Evolutionary conservation across 2,797 vertebrate genomes (phyloP).

Genomic region (Scleropages formosus): DNA sequence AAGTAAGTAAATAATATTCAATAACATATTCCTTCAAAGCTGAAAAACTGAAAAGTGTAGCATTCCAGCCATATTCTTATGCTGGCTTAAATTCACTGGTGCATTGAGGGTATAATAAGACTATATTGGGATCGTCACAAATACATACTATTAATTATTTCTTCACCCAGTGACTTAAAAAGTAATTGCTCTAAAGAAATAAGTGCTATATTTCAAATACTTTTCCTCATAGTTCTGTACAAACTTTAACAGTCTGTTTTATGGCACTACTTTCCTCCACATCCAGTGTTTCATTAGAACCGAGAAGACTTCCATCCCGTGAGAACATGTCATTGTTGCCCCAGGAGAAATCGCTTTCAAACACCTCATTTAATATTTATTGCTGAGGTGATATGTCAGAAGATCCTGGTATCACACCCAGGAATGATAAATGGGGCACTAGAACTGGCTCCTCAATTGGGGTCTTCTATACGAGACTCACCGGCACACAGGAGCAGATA

Average conservation of each 20-base stretch:
- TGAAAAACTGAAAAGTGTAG: too few species aligned
- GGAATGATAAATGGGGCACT: slow-evolving; percentile 1
- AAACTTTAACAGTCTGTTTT: not conserved
- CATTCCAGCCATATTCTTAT: too few species aligned
- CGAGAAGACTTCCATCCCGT: not conserved
- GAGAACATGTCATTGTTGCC: slow-evolving; percentile 19
- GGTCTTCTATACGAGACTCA: not conserved
- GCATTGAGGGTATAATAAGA: too few species aligned
- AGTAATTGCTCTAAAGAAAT: too few species aligned
- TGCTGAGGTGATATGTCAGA: slow-evolving; percentile 1
- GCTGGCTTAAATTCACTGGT: too few species aligned
- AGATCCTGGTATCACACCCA: not conserved
- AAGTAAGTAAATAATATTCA: too few species aligned
- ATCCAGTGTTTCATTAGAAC: not conserved
- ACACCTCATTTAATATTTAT: slow-evolving; percentile 25
- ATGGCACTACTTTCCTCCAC: not conserved
- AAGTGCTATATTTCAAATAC: too few species aligned
- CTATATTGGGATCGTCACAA: too few species aligned
- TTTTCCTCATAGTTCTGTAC: not conserved
- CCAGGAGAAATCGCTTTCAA: slow-evolving; percentile 20
- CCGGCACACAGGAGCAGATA: not conserved
- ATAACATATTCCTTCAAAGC: too few species aligned
- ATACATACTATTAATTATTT: too few species aligned
- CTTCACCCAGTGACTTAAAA: too few species aligned
- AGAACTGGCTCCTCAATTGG: not conserved